Evolutionary conservation across 92 coral and sea anemone genomes (phyloP), one percentile per base, ranked within the genome.

Genomic region (Palythoa caribaeorum): DNA sequence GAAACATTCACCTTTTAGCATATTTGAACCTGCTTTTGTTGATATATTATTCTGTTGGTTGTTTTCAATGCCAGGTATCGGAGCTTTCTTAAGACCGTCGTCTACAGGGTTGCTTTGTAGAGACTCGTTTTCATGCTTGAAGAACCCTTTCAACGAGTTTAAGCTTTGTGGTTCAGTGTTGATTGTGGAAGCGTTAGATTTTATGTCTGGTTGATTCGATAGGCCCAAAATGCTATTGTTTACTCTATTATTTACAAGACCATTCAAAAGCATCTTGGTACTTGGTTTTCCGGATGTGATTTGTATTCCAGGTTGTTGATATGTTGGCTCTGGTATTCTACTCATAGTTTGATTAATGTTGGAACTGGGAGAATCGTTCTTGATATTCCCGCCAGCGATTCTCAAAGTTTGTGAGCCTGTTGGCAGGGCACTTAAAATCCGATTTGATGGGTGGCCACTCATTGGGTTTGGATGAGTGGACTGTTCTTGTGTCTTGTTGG

Each of bases 141-240:
- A 93, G 88, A 93, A 93, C 11, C 95, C 95, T 50, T 93, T 90
- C 81, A 93, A 89, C 12, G 89, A 84, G 57, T 88, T 73, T 11
- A 52, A 47, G 35, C 52, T 59, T 62, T 20, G 71, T 37, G 15
- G 73, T 59, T 83, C 50, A 4, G 50, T 85, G 76, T 68, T 51
- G 13, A n/a, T 52, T 38, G 86, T 38, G 66, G 88, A 83, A 21
- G 76, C 50, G 52, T 90, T 87, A 47, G 37, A 77, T 50, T 78
- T 73, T 1, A 5, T 65, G 66, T 19, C 60, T 51, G 60, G 86
- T 1, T 81, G 63, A 16, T 81, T 66, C 40, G 19, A 50, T 15
- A 20, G 14, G 37, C 38, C 71, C 14, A 38, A 39, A n/a, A 51
- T 20, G 12, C n/a, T 37, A 13, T 13, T 66, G 8, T 13, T 37